Percentiles rank a stretch among this genome's conserved stretches.
Conservation (phyloP, 2,888 invertebrate genomes). For the Drosophila pegasa region DNA sequence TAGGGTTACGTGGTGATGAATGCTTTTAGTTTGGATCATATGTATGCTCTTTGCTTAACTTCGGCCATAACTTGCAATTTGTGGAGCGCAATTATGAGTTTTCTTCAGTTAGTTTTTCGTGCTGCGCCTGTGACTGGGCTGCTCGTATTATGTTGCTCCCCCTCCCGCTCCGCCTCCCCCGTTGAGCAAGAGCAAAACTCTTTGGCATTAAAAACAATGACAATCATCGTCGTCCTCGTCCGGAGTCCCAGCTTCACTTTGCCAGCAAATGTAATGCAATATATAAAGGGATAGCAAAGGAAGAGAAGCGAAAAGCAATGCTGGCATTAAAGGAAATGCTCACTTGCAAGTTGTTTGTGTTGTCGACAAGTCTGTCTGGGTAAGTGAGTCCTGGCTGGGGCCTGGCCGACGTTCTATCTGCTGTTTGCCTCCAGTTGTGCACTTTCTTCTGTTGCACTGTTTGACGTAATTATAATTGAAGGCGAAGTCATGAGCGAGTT, state of each 20-base stretch:
- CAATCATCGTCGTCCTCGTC: slow-evolving; percentile 47
- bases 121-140: slow-evolving; percentile 25
- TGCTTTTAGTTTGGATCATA: slow-evolving; percentile 48
- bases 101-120: slow-evolving; percentile 63
- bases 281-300: slow-evolving; percentile 58
- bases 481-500: slow-evolving; percentile 80
- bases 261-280: slow-evolving; percentile 74
- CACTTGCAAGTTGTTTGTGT: slow-evolving; percentile 78
- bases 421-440: slow-evolving; percentile 78
- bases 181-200: slow-evolving; percentile 39
- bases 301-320: slow-evolving; percentile 54
- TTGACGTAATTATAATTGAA: slow-evolving; percentile 83
- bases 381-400: slow-evolving; percentile 26
- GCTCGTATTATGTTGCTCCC: slow-evolving; percentile 60
- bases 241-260: slow-evolving; percentile 47
- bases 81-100: slow-evolving; percentile 76
- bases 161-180: background rate
- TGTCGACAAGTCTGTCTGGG: slow-evolving; percentile 56
- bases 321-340: slow-evolving; percentile 78
- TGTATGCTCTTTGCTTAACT: slow-evolving; percentile 50
- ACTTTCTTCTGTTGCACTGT: slow-evolving; percentile 78
- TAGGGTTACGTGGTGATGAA: slow-evolving; percentile 60
- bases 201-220: slow-evolving; percentile 67
- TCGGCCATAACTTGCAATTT: slow-evolving; percentile 77
- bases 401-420: slow-evolving; percentile 46